phyloP scores from a whole-genome alignment of 2,888 invertebrate genomes.

The Amiota mariae region DNA sequence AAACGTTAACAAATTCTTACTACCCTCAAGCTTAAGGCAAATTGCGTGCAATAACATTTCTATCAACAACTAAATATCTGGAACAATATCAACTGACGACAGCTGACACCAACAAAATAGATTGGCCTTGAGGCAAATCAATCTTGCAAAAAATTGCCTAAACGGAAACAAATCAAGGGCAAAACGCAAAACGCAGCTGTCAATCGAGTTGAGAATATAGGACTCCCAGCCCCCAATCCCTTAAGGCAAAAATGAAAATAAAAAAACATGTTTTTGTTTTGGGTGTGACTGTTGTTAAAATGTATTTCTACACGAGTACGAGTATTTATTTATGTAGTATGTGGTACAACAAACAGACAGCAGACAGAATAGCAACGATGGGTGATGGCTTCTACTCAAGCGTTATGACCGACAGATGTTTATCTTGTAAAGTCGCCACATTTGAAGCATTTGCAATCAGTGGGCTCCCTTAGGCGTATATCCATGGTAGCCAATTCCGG shows the following conservation, averaged over 20 bases:
- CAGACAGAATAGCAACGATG: conserved; percentile 1
- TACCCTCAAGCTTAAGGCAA: too few species aligned
- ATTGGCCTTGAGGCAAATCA: not conserved
- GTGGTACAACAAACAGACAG: not conserved
- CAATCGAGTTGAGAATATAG: not conserved
- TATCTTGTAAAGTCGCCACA: conserved; percentile 89
- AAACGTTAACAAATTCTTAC: too few species aligned
- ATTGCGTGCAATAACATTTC: too few species aligned
- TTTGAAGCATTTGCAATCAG: conserved; percentile 92
- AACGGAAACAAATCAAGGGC: not conserved
- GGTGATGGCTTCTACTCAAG: not conserved
- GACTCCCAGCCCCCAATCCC: not conserved
- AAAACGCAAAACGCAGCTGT: not conserved
- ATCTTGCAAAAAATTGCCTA: not conserved
- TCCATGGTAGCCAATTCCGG: conserved; percentile 85
- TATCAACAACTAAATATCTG: too few species aligned
- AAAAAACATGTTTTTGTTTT: not conserved
- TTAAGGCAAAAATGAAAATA: not conserved
- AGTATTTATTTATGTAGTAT: not conserved
- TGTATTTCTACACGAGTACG: not conserved
- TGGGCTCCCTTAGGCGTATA: conserved; percentile 87
- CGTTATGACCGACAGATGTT: conserved; percentile 42
- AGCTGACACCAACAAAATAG: conserved; percentile 17
- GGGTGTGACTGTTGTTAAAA: not conserved
- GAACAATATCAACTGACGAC: conserved; percentile 19